Evolutionary conservation across 2,113 vertebrate genomes (phyloP).

Genomic region (Oryzias curvinotus): DNA sequence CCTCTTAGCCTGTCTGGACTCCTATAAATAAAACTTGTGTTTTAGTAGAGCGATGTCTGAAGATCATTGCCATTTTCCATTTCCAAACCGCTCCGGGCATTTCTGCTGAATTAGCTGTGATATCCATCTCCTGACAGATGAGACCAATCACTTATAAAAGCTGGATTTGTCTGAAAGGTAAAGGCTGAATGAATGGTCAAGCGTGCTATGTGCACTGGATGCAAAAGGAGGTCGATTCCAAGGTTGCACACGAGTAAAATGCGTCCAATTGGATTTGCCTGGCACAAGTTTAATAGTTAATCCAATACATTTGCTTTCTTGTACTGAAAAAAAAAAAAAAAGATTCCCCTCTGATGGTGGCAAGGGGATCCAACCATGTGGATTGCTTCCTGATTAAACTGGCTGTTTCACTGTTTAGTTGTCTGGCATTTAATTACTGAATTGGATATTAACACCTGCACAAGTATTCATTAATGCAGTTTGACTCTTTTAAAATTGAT

Average conservation of each 20-base stretch:
- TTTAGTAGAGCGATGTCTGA: constrained; percentile 11
- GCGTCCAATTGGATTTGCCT: constrained; percentile 10
- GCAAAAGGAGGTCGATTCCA: constrained; percentile 28
- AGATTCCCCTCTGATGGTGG: neutral
- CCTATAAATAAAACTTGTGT: constrained; percentile 1
- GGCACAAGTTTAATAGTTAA: constrained; percentile 15
- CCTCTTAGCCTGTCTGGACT: neutral
- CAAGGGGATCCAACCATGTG: constrained; percentile 7
- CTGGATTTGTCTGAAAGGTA: constrained; percentile 11
- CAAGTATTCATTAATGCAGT: constrained; percentile 36
- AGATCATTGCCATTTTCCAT: neutral
- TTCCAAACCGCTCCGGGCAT: constrained; percentile 2
- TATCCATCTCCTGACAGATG: constrained; percentile 27
- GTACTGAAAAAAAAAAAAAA: neutral
- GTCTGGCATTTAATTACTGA: constrained; percentile 49
- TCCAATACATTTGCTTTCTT: constrained; percentile 4
- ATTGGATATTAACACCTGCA: constrained; percentile 45
- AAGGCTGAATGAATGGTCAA: constrained; percentile 1
- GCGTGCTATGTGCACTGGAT: neutral
- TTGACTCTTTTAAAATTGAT: constrained; percentile 16
- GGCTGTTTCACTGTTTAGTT: constrained; percentile 29
- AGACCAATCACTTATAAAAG: constrained; percentile 4
- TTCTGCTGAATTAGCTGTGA: constrained; percentile 11
- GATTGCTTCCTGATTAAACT: constrained; percentile 21
- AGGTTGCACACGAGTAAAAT: constrained; percentile 24